phyloP scores from a whole-genome alignment of 2,888 invertebrate species.

The Hybos culiciformis region DNA sequence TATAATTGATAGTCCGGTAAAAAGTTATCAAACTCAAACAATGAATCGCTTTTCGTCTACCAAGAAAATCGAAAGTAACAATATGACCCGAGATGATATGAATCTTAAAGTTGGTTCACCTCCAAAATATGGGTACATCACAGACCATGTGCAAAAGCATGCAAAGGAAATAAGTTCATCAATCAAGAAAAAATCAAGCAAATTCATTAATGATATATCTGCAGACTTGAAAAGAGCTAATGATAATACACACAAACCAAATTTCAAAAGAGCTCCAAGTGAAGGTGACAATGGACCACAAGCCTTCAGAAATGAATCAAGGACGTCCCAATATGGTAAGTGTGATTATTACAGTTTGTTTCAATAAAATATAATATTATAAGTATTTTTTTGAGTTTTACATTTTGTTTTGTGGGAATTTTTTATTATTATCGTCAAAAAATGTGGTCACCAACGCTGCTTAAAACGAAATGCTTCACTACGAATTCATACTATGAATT shows the following conservation, averaged over 20 bases:
- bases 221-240: conserved; percentile 40
- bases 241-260: conserved; percentile 27
- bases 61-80: conserved; percentile 16
- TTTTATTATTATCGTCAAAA: no score
- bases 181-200: conserved; percentile 53
- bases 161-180: conserved; percentile 52
- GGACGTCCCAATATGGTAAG: conserved; percentile 58
- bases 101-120: conserved; percentile 43
- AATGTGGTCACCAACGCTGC: no score
- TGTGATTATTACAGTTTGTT: no score
- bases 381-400: no score
- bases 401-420: no score
- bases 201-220: conserved; percentile 51
- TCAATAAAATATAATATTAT: no score
- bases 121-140: conserved; percentile 44
- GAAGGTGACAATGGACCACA: conserved; percentile 43
- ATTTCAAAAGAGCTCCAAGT: conserved; percentile 32
- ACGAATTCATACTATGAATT: no score
- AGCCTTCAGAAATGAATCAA: conserved; percentile 55
- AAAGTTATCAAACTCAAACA: conserved; percentile 24
- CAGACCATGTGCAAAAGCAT: conserved; percentile 37
- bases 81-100: conserved; percentile 26
- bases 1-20: conserved; percentile 20
- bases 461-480: no score
- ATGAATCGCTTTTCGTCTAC: conserved; percentile 25